phyloP scores from a whole-genome alignment of 2,113 vertebrate species.

The Pituophis catenifer region DNA sequence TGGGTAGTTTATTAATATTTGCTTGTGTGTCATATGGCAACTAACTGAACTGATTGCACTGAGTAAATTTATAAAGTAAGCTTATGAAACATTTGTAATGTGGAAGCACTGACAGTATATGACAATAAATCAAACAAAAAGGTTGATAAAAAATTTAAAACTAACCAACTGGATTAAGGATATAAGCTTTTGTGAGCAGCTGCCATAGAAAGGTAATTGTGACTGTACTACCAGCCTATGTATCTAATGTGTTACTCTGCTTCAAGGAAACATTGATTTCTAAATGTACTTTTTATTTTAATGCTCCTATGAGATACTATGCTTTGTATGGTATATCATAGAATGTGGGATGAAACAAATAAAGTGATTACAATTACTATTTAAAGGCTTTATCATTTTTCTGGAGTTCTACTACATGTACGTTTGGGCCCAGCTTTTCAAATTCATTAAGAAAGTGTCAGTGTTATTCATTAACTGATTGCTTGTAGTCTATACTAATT shows the following conservation, averaged over 20 bases:
- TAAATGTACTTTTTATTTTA: not conserved
- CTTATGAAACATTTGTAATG: not conserved
- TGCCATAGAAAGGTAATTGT: not conserved
- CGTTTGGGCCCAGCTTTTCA: not conserved
- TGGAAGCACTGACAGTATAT: not conserved
- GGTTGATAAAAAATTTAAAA: not conserved
- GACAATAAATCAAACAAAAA: not conserved
- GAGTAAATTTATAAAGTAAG: not conserved
- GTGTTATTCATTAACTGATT: not conserved
- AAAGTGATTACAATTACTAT: not conserved
- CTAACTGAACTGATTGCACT: not conserved
- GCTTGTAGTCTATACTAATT: not conserved
- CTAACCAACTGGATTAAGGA: not conserved
- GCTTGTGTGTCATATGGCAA: not conserved
- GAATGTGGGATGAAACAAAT: not conserved
- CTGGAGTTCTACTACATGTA: not conserved
- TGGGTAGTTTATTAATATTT: not conserved
- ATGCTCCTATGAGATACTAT: not conserved
- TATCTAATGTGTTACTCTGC: not conserved
- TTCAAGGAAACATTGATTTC: not conserved
- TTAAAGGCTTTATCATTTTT: not conserved
- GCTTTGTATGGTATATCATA: not conserved
- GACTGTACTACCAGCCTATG: not conserved
- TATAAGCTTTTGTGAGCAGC: not conserved
- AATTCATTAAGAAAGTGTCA: not conserved